A percentile compares a stretch with the other conserved stretches of the same genome.
Evolutionary conservation across 2,113 vertebrate genomes (phyloP).

Genomic region (Actinemys pallida): DNA sequence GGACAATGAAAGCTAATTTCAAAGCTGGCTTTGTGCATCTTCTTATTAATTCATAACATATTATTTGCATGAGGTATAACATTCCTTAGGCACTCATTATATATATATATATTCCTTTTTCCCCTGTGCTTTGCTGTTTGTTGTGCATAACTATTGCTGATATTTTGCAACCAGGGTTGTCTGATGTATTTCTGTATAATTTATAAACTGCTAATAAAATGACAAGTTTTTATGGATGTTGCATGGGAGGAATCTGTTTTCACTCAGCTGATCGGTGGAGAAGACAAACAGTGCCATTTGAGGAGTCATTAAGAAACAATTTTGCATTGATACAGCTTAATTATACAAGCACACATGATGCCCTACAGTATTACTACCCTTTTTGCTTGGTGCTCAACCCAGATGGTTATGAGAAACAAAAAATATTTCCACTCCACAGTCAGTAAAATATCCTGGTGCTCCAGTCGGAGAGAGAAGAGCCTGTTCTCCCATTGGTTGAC

Average conservation of each 20-base stretch:
- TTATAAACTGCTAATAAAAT: constrained; percentile 62
- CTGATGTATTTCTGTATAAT: constrained; percentile 58
- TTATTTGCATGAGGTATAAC: constrained; percentile 38
- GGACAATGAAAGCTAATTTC: constrained; percentile 1
- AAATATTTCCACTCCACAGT: fast-evolving
- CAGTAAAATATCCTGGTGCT: not conserved
- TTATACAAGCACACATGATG: constrained; percentile 33
- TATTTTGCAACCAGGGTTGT: not conserved
- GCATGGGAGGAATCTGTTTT: constrained; percentile 44
- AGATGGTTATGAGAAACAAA: not conserved
- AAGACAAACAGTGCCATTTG: constrained; percentile 21
- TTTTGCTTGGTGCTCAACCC: not conserved
- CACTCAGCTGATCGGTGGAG: constrained; percentile 23
- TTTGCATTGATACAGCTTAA: constrained; percentile 40
- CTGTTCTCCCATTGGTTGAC: not conserved
- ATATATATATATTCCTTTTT: not conserved
- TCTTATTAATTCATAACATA: constrained; percentile 63
- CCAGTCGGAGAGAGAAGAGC: not conserved
- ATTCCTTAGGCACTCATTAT: constrained; percentile 53
- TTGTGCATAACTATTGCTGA: not conserved
- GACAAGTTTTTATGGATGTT: constrained; percentile 38
- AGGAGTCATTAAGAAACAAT: constrained; percentile 61
- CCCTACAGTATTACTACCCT: not conserved
- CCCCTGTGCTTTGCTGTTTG: constrained; percentile 27
- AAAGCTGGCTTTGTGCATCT: constrained; percentile 32